Percentiles rank a stretch among this genome's conserved stretches.
Evolutionary conservation across 2,888 invertebrate species (phyloP).

Genomic region (Eudemis profundana): DNA sequence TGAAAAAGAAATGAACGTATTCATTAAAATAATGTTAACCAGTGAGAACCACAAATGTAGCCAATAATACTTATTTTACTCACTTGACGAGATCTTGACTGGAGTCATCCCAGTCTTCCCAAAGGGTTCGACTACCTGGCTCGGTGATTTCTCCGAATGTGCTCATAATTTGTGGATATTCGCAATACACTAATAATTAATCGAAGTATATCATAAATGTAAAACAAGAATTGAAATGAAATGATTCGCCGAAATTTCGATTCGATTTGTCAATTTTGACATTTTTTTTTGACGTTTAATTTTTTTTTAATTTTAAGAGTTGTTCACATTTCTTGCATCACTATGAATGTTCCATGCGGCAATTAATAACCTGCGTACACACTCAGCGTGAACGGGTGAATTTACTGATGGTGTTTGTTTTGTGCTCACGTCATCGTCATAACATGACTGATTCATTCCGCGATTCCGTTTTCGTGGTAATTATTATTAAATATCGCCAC

Average conservation of each 20-base stretch:
- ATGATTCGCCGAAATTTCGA: slow-evolving; percentile 21
- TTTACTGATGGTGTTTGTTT: too few relatives aligned
- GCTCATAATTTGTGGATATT: slow-evolving; percentile 56
- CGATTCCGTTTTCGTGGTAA: too few relatives aligned
- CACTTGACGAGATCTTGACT: slow-evolving; percentile 55
- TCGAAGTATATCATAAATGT: not conserved
- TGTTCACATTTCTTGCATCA: too few relatives aligned
- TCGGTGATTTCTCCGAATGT: slow-evolving; percentile 77
- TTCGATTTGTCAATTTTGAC: not conserved
- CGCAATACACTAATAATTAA: not conserved
- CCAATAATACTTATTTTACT: slow-evolving; percentile 35
- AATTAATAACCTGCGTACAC: too few relatives aligned
- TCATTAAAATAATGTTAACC: not conserved
- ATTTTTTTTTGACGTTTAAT: not conserved
- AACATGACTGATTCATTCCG: too few relatives aligned
- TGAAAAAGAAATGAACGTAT: slow-evolving; percentile 55
- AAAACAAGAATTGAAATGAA: not conserved
- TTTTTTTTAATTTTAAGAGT: too few relatives aligned
- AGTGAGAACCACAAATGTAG: not conserved
- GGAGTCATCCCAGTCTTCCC: slow-evolving; percentile 80
- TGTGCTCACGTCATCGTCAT: too few relatives aligned
- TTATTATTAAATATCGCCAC: too few relatives aligned
- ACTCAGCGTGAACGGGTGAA: too few relatives aligned
- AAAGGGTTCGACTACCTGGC: slow-evolving; percentile 70
- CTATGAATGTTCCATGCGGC: too few relatives aligned